Base-by-base conservation (phyloP, 2,888 invertebrate species). In the Tenthredo mesomela region DNA sequence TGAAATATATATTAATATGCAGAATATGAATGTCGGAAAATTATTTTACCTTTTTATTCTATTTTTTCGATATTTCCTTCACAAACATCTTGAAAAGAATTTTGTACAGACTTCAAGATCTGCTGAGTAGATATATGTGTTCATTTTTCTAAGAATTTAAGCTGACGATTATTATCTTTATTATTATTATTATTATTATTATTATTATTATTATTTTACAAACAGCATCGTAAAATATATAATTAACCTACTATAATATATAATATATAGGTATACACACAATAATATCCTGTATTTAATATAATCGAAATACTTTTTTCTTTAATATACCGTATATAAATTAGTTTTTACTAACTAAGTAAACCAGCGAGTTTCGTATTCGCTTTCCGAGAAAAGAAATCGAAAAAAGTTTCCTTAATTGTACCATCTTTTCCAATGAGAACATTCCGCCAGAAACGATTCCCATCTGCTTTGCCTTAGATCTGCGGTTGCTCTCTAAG, bases 341-440 rank as follows among this genome's bases (percentile, higher is more conserved):
- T 77, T 54, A 77, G 15, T 47, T 77, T 77, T 54, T 77, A 25
- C 10, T 33, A 54, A 77, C 43, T 6, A 54, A 50, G 43, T 73
- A 43, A 43, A 73, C 40, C 40, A 73, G 18, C n/a, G 65, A 33
- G 67, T 33, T 67, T 33, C 25, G 21, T 43, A 40, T 43, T 21
- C 21, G 12, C 73, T n/a, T 21, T 43, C 9, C 73, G n/a, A 43
- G 73, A 43, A 25, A 73, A 73, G 40, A 43, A 73, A 73, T 73
- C 73, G 73, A 43, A 73, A 73, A 73, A 73, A 73, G 43, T 73
- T 73, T 73, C 43, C 43, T 73, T 43, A 73, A 73, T 25, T 73
- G 73, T 73, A 43, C 21, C 15, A 67, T 67, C 67, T 67, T 67
- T 67, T 33, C 67, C 67, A 67, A 67, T 67, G 67, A 67, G 33